phyloP scores from a whole-genome alignment of 2,113 vertebrate genomes.

The Xiphophorus hellerii region DNA sequence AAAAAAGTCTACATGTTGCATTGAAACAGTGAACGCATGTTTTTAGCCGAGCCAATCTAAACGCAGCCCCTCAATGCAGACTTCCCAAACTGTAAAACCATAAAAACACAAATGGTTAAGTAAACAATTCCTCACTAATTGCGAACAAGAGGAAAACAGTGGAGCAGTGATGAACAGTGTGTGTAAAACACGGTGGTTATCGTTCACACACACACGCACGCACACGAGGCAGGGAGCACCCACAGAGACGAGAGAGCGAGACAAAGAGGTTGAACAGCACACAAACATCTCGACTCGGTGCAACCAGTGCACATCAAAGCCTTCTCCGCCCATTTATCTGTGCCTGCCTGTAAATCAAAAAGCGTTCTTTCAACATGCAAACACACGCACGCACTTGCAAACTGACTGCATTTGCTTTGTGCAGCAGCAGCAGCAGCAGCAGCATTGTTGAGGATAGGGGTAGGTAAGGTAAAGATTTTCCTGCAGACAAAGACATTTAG shows the following conservation, averaged over 20 bases:
- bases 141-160: conserved; percentile 34
- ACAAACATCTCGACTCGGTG: conserved; percentile 50
- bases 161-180: conserved; percentile 27
- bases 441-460: conserved; percentile 36
- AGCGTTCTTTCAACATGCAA: conserved; percentile 46
- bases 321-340: conserved; percentile 66
- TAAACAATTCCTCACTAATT: conserved; percentile 42
- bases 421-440: conserved; percentile 43
- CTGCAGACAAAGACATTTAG: conserved; percentile 55
- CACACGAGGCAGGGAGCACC: conserved; percentile 24
- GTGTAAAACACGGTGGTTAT: conserved; percentile 56
- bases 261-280: conserved; percentile 70
- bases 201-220: conserved; percentile 24
- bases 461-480: conserved; percentile 55
- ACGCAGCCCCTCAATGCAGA: background rate
- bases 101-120: conserved; percentile 23
- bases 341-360: conserved; percentile 73
- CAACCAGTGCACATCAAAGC: conserved; percentile 68
- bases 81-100: conserved; percentile 18
- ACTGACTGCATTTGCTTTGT: conserved; percentile 54
- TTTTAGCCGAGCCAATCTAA: conserved; percentile 14
- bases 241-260: conserved; percentile 32
- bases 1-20: background rate
- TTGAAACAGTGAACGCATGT: background rate
- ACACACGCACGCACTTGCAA: conserved; percentile 2